Evolutionary conservation across 2,113 vertebrate species (phyloP).

Genomic region (Dromiciops gliroides): DNA sequence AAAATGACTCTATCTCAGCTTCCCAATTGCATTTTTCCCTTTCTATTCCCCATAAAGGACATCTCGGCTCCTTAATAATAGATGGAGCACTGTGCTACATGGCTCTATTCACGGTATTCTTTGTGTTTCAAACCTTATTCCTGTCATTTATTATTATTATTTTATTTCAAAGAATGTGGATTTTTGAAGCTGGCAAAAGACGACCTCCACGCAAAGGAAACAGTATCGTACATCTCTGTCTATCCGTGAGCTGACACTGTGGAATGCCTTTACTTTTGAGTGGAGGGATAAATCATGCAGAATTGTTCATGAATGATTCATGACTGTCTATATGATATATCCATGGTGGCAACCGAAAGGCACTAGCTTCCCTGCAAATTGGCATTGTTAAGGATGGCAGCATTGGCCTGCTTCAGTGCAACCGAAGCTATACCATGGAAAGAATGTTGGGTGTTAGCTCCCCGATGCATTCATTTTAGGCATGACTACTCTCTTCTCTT

Average conservation of each 20-base stretch:
- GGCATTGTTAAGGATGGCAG: conserved; percentile 51
- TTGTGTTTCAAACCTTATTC: conserved; percentile 62
- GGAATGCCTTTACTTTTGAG: conserved; percentile 68
- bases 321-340: conserved; percentile 67
- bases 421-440: conserved; percentile 54
- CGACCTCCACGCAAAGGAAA: conserved; percentile 66
- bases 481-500: conserved; percentile 56
- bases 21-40: conserved; percentile 37
- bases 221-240: conserved; percentile 66
- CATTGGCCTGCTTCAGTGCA: conserved; percentile 42
- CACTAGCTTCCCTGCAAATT: conserved; percentile 69
- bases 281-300: conserved; percentile 74
- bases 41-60: conserved; percentile 46
- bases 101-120: conserved; percentile 63
- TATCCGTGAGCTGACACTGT: conserved; percentile 63
- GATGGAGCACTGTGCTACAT: conserved; percentile 62
- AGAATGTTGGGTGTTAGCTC: conserved; percentile 32
- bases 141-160: conserved; percentile 68
- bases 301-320: conserved; percentile 78
- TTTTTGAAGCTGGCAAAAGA: conserved; percentile 64
- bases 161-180: conserved; percentile 40
- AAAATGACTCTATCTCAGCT: conserved; percentile 37
- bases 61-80: conserved; percentile 67
- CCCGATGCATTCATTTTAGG: conserved; percentile 59
- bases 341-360: conserved; percentile 60